Evolutionary conservation across 2,113 vertebrate species (phyloP).

Genomic region (Periophthalmodon schlosseri): DNA sequence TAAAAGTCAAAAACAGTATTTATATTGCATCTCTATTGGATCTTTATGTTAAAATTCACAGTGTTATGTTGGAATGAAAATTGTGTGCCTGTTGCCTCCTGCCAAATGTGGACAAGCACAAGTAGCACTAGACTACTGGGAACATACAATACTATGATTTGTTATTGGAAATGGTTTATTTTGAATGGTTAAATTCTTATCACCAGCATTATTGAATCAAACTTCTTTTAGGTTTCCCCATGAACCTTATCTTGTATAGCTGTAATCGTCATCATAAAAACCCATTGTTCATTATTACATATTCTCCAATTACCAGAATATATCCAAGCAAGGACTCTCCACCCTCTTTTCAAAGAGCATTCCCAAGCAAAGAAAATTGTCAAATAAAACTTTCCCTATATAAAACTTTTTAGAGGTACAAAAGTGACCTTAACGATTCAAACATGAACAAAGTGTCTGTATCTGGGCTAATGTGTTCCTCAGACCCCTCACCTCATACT

Average conservation of each 20-base stretch:
- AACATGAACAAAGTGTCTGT: neutral
- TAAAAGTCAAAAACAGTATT: neutral
- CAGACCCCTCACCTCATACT: constrained; percentile 86
- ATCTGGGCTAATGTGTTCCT: constrained; percentile 1
- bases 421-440: neutral
- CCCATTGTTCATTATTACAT: neutral
- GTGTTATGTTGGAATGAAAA: neutral
- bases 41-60: neutral
- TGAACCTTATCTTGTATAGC: neutral
- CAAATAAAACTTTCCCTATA: no score
- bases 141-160: neutral
- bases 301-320: neutral
- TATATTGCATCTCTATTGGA: neutral
- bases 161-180: neutral
- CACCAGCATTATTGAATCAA: neutral
- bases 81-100: neutral
- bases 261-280: neutral
- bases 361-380: neutral
- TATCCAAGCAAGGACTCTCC: neutral
- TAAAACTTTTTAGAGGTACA: neutral
- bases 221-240: neutral
- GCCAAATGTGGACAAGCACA: neutral
- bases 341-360: neutral
- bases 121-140: neutral
- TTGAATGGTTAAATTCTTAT: neutral